phyloP scores from a whole-genome alignment of 2,113 vertebrate genomes.

The Percina caprodes region DNA sequence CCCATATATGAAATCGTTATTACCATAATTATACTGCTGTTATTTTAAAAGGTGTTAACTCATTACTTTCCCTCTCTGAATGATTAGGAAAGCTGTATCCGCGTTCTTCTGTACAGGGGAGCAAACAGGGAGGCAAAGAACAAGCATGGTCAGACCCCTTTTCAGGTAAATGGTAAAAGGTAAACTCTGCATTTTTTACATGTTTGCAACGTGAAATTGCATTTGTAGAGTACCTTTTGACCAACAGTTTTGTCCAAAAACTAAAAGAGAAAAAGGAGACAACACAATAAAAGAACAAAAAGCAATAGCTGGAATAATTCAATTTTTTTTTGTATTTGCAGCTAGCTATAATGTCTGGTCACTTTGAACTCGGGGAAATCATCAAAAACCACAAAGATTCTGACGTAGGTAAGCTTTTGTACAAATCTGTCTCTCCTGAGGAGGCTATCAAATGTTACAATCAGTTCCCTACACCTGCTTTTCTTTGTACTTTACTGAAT shows the following conservation, averaged over 20 bases:
- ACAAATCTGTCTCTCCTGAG: neutral
- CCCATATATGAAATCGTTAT: conserved; percentile 19
- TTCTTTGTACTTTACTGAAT: conserved; percentile 10
- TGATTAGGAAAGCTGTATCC: conserved; percentile 89
- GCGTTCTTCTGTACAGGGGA: conserved; percentile 92
- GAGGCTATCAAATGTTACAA: neutral
- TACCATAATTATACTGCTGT: neutral
- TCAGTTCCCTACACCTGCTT: conserved; percentile 19
- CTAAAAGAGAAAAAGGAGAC: neutral
- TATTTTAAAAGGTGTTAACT: conserved; percentile 30
- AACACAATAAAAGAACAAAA: neutral
- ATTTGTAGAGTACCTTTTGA: neutral
- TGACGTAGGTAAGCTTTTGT: conserved; percentile 87
- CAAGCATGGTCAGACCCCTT: conserved; percentile 91
- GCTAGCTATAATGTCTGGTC: conserved; percentile 92
- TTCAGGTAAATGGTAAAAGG: too few relatives aligned
- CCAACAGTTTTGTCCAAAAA: neutral
- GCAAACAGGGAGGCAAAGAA: conserved; percentile 92
- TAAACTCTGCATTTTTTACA: too few relatives aligned
- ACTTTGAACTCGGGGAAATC: conserved; percentile 94
- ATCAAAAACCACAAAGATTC: conserved; percentile 92
- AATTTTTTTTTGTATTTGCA: conserved; percentile 62
- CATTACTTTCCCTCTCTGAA: conserved; percentile 43
- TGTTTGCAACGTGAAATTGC: neutral
- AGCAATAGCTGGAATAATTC: neutral